A percentile compares a stretch with the other conserved stretches of the same genome.
Conservation (phyloP, 2,888 invertebrate species). For the Chrysolina oricalcia region DNA sequence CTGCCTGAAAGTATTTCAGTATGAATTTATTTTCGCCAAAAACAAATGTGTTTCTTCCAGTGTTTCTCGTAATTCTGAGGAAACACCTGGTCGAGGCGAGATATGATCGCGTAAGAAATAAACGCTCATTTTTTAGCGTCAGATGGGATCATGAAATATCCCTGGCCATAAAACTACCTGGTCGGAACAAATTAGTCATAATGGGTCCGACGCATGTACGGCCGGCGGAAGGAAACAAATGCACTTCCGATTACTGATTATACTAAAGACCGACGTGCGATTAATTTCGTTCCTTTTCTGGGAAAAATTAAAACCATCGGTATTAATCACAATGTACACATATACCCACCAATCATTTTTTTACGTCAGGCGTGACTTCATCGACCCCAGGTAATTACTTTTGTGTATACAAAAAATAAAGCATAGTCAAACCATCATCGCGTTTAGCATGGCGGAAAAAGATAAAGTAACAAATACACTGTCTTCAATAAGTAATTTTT, state of each 20-base stretch:
- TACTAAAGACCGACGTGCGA: not conserved
- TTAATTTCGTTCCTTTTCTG: not conserved
- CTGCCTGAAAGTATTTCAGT: no score
- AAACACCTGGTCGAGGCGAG: not conserved
- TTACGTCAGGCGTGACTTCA: not conserved
- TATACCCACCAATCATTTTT: not conserved
- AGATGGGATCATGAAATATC: constrained; percentile 45
- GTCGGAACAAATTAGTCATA: constrained; percentile 44
- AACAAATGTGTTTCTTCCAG: not conserved
- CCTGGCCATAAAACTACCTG: constrained; percentile 34
- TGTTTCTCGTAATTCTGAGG: not conserved
- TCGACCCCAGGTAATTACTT: not conserved
- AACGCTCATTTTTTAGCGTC: constrained; percentile 42
- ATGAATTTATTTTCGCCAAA: not conserved
- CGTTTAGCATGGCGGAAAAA: no score
- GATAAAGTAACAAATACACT: no score
- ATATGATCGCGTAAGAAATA: constrained; percentile 38
- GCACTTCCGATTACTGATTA: constrained; percentile 35
- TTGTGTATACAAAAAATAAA: no score
- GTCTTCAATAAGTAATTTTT: no score
- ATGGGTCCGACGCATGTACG: constrained; percentile 40
- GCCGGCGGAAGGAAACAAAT: constrained; percentile 42
- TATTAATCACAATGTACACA: not conserved
- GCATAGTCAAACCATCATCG: no score
- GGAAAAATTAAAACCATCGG: not conserved